These are phyloP conservation scores for Indri indri DNA, from an alignment of 2,113 vertebrate species.

Conservation along the genomic window DNA sequence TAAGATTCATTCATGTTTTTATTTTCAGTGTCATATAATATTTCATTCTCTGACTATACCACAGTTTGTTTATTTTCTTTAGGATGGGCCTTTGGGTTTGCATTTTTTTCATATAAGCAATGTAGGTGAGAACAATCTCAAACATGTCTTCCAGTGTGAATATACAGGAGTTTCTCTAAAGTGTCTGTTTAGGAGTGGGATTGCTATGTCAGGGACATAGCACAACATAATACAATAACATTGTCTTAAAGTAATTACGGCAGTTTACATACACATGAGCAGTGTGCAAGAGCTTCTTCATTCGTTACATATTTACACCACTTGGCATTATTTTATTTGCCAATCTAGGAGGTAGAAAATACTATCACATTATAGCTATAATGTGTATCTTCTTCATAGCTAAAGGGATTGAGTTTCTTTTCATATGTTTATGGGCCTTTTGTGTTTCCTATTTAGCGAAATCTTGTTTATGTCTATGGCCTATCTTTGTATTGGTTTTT, in stretches of 20 bases:
- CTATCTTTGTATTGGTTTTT: constrained; percentile 29
- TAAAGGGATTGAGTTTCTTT: neutral
- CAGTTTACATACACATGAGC: neutral
- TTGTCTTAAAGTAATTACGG: neutral
- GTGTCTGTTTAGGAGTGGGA: neutral
- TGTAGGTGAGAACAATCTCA: neutral
- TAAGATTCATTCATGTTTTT: neutral
- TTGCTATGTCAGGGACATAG: neutral
- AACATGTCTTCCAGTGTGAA: neutral
- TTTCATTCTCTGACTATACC: neutral
- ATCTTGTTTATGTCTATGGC: neutral
- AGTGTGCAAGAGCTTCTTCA: neutral
- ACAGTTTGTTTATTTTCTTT: neutral
- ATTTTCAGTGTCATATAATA: neutral
- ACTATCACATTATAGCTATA: neutral
- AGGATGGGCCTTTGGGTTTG: neutral
- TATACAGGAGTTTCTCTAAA: neutral
- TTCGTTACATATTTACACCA: neutral
- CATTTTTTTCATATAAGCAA: neutral
- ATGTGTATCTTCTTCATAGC: neutral
- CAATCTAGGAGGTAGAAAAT: neutral
- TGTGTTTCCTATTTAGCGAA: constrained; percentile 13
- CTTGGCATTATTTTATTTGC: neutral
- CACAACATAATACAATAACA: neutral
- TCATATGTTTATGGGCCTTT: neutral